These are phyloP conservation scores for Dasypolia templi DNA, from an alignment of 2,888 invertebrate genomes.

Conservation along the genomic window DNA sequence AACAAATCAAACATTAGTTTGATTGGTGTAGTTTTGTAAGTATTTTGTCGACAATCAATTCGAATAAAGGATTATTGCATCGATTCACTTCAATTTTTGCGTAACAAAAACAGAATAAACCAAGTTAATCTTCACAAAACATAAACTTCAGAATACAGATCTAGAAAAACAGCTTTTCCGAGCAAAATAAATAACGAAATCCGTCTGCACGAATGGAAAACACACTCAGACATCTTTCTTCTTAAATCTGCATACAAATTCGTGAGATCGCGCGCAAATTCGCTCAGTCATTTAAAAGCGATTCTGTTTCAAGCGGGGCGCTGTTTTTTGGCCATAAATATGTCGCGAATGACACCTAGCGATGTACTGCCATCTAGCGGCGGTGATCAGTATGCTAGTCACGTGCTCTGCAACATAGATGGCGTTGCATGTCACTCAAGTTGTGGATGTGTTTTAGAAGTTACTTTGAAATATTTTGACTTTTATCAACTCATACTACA, in stretches of 20 bases:
- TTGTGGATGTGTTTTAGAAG: slow-evolving; percentile 28
- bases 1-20: background rate
- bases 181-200: slow-evolving; percentile 81
- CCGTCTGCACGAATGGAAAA: slow-evolving; percentile 84
- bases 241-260: slow-evolving; percentile 88
- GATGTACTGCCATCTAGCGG: slow-evolving; percentile 78
- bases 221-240: slow-evolving; percentile 85
- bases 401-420: slow-evolving; percentile 75
- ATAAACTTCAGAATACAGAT: slow-evolving; percentile 46
- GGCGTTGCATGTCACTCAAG: slow-evolving; percentile 74
- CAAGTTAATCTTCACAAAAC: slow-evolving; percentile 50
- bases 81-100: slow-evolving; percentile 18
- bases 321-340: slow-evolving; percentile 87
- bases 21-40: background rate
- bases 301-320: slow-evolving; percentile 85
- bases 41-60: slow-evolving; percentile 3
- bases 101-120: slow-evolving; percentile 18
- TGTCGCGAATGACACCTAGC: slow-evolving; percentile 80
- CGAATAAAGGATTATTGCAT: slow-evolving; percentile 12
- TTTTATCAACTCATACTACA: slow-evolving; percentile 14
- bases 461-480: slow-evolving; percentile 35
- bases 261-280: slow-evolving; percentile 88
- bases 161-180: slow-evolving; percentile 70
- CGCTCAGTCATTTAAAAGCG: slow-evolving; percentile 88
- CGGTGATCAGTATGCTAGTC: slow-evolving; percentile 70